phyloP scores from a whole-genome alignment of 2,797 vertebrate species.

The Hyperoplus lanceolatus region DNA sequence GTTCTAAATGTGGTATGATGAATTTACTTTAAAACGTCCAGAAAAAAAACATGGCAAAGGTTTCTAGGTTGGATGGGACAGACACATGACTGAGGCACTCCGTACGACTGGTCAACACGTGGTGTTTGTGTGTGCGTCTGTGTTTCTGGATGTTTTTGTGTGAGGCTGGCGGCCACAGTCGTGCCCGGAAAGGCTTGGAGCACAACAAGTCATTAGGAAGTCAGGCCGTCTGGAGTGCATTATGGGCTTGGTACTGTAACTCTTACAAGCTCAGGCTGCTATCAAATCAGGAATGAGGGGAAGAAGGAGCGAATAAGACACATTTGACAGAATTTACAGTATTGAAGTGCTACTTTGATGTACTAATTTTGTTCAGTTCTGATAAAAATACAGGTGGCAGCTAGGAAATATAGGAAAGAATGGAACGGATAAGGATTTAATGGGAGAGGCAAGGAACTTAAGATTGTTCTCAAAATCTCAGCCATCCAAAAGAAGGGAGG shows the following conservation, averaged over 20 bases:
- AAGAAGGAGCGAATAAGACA: conserved; percentile 48
- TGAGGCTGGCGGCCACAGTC: conserved; percentile 83
- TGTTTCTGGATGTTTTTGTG: conserved; percentile 67
- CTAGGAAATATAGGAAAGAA: conserved; percentile 18
- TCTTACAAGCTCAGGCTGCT: conserved; percentile 83
- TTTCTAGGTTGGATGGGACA: conserved; percentile 20
- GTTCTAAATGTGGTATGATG: conserved; percentile 5
- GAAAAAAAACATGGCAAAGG: conserved; percentile 32
- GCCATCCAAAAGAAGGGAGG: not conserved
- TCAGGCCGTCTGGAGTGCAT: conserved; percentile 87
- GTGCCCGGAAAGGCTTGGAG: conserved; percentile 88
- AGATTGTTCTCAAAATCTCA: conserved; percentile 9
- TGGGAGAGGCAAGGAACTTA: not conserved
- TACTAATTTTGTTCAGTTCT: not conserved
- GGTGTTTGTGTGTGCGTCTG: conserved; percentile 44
- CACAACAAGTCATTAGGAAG: conserved; percentile 89
- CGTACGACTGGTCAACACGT: conserved; percentile 67
- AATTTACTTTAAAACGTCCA: conserved; percentile 37
- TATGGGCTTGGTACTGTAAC: conserved; percentile 85
- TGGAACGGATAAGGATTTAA: not conserved
- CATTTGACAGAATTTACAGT: not conserved
- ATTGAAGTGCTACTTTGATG: too few relatives aligned
- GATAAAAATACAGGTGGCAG: conserved; percentile 26
- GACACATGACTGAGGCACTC: conserved; percentile 50
- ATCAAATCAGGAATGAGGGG: conserved; percentile 77